Evolutionary conservation across 2,797 vertebrate genomes (phyloP).

Genomic region (Poeciliopsis infans): DNA sequence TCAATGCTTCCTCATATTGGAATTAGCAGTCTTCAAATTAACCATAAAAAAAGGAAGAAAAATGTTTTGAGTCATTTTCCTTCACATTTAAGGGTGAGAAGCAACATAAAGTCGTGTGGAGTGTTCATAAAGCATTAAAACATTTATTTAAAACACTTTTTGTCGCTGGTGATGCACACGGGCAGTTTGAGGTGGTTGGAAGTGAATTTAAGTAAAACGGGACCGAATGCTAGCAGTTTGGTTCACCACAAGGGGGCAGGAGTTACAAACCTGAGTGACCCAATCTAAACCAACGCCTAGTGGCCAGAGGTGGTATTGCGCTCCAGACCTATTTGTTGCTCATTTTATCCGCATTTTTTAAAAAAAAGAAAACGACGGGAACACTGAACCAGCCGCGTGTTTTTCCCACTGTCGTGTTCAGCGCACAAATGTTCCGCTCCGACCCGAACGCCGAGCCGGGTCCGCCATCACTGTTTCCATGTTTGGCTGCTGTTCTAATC

Average conservation of each 20-base stretch:
- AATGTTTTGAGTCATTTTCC: not conserved
- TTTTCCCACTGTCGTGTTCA: conserved; percentile 26
- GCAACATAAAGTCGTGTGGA: not conserved
- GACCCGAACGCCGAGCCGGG: conserved; percentile 46
- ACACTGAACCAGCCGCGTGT: not conserved
- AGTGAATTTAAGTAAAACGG: not conserved
- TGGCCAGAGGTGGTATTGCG: not conserved
- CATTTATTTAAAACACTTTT: not conserved
- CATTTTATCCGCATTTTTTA: not conserved
- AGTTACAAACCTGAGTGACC: not conserved
- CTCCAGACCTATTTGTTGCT: not conserved
- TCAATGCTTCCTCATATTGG: not conserved
- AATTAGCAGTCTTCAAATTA: not conserved
- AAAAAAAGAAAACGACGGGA: not conserved
- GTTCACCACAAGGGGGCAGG: not conserved
- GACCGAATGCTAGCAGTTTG: not conserved
- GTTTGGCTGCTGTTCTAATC: conserved; percentile 30
- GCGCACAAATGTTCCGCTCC: conserved; percentile 5
- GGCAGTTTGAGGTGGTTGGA: not conserved
- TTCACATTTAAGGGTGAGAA: not conserved
- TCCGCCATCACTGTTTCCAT: conserved; percentile 14
- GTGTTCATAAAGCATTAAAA: not conserved
- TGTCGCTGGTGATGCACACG: not conserved
- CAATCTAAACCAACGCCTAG: not conserved
- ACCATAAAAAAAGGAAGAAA: not conserved